Percentiles rank a stretch among this genome's conserved stretches.
phyloP scores from a whole-genome alignment of 2,888 invertebrate genomes.

The Ormyrus nitidulus region DNA sequence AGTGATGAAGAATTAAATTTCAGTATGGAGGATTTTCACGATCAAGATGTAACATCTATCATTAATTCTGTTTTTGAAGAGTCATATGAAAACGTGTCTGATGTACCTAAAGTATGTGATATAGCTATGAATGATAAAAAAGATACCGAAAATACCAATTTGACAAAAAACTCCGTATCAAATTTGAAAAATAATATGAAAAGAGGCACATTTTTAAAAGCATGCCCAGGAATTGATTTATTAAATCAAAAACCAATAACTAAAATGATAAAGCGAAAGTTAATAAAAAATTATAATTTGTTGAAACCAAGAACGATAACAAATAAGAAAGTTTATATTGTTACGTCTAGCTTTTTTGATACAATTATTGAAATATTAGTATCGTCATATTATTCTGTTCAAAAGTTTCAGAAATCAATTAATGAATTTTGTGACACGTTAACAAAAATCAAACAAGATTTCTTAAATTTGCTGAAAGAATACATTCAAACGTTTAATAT shows the following conservation, averaged over 20 bases:
- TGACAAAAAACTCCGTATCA: background rate
- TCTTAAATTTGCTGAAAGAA: slow-evolving; percentile 2
- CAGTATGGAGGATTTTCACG: background rate
- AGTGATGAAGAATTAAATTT: background rate
- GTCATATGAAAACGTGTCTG: too few relatives aligned
- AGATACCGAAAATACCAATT: too few relatives aligned
- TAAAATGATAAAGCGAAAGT: background rate
- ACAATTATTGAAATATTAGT: background rate
- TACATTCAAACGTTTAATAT: slow-evolving; percentile 10
- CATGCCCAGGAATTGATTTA: slow-evolving; percentile 1
- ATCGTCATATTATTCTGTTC: background rate
- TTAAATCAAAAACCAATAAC: background rate
- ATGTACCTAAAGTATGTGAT: too few relatives aligned
- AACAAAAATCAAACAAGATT: slow-evolving; percentile 9
- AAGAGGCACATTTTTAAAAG: background rate
- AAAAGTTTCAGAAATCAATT: slow-evolving; percentile 2
- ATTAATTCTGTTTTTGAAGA: background rate
- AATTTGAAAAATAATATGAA: background rate
- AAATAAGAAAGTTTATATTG: background rate
- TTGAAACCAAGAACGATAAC: background rate
- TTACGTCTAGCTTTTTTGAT: slow-evolving; percentile 1
- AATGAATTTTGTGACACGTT: slow-evolving; percentile 4
- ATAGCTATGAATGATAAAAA: too few relatives aligned
- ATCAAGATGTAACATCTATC: background rate
- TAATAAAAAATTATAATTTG: slow-evolving; percentile 16